phyloP scores from a whole-genome alignment of 2,888 invertebrate species.

The Drosophila lutescens region DNA sequence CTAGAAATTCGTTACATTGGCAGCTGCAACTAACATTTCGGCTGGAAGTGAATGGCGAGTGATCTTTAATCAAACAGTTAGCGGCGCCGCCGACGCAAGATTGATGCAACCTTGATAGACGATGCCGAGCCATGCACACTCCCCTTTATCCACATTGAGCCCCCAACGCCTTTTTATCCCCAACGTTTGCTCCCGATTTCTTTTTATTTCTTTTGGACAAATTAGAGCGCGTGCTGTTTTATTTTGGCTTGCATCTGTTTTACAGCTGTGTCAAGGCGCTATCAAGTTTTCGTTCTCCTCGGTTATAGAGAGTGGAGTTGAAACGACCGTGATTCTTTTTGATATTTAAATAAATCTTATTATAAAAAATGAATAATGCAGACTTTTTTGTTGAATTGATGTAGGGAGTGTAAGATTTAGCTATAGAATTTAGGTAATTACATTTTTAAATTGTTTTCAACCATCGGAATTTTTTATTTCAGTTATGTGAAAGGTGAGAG shows the following conservation, averaged over 20 bases:
- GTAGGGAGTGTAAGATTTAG: no score
- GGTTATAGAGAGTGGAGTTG: no score
- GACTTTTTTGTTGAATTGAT: no score
- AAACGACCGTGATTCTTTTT: no score
- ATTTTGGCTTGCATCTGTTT: constrained; percentile 39
- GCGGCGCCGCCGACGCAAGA: constrained; percentile 71
- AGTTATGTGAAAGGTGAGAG: no score
- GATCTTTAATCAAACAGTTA: constrained; percentile 71
- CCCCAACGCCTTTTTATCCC: not conserved
- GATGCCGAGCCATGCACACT: constrained; percentile 22
- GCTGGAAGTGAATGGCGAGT: constrained; percentile 33
- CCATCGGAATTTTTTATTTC: no score
- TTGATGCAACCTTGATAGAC: constrained; percentile 74
- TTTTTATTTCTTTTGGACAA: constrained; percentile 23
- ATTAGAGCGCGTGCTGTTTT: constrained; percentile 49
- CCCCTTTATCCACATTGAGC: not conserved
- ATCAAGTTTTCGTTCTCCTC: no score
- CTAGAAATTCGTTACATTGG: not conserved
- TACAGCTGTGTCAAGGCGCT: constrained; percentile 74
- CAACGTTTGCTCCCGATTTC: constrained; percentile 12
- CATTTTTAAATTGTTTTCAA: no score
- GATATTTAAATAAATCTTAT: no score
- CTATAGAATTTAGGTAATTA: no score
- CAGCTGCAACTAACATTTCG: constrained; percentile 10
- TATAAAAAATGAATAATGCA: no score